These are phyloP conservation scores for Ptilonorhynchus violaceus DNA, from an alignment of 2,113 vertebrate species.

Conservation along the genomic window DNA sequence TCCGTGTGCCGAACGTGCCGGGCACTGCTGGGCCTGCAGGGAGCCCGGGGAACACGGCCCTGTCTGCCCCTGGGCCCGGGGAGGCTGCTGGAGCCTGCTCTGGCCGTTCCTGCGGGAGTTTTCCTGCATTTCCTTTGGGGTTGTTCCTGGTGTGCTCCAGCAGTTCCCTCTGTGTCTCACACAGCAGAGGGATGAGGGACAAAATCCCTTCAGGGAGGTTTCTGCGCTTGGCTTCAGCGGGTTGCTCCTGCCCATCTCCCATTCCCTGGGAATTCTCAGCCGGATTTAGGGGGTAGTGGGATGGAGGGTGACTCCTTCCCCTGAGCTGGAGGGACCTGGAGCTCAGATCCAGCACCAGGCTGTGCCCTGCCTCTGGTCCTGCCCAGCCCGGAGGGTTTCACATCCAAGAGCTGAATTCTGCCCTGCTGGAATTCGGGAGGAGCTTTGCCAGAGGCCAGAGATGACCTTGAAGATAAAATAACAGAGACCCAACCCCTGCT, in stretches of 20 bases:
- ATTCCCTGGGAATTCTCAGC: neutral
- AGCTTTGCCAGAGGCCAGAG: neutral
- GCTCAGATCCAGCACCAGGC: neutral
- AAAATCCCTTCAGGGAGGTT: neutral
- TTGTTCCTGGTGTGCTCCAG: neutral
- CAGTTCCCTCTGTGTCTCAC: neutral
- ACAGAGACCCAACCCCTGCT: neutral
- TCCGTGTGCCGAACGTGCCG: neutral
- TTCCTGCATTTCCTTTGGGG: neutral
- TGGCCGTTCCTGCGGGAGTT: neutral
- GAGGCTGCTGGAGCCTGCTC: neutral
- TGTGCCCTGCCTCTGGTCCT: neutral
- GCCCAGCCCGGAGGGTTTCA: neutral
- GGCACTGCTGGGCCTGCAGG: neutral
- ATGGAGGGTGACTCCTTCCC: neutral
- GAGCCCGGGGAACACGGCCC: too few relatives aligned
- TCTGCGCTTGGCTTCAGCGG: neutral
- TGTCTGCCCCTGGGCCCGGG: neutral
- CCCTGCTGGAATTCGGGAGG: neutral
- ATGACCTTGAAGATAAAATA: neutral
- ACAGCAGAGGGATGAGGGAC: too few relatives aligned
- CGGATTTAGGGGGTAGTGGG: neutral
- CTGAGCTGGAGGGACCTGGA: neutral
- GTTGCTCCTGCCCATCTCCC: neutral
- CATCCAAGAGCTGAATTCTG: neutral